Conservation (phyloP, 2,797 vertebrate species). For the Atherinosoma microstoma region DNA sequence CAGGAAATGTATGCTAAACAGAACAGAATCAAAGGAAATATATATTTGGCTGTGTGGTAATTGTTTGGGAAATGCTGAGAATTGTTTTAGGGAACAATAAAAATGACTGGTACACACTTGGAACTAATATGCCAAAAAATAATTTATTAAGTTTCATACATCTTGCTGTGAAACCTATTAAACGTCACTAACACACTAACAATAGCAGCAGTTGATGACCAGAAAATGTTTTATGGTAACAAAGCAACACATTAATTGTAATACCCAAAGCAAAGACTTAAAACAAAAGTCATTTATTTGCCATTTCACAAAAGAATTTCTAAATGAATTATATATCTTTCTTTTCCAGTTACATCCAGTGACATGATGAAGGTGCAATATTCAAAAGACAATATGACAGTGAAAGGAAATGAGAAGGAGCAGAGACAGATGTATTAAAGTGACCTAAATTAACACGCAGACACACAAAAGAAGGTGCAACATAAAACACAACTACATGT, state of each 20-base stretch:
- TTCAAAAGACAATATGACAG: slow-evolving; percentile 43
- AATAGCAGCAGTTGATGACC: slow-evolving; percentile 39
- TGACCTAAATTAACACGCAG: slow-evolving; percentile 39
- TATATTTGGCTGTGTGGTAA: slow-evolving; percentile 67
- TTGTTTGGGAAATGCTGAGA: slow-evolving; percentile 60
- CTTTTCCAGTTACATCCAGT: slow-evolving; percentile 55
- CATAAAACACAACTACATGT: slow-evolving; percentile 32
- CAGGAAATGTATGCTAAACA: slow-evolving; percentile 65
- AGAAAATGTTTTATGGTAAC: slow-evolving; percentile 36
- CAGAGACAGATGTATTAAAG: slow-evolving; percentile 24
- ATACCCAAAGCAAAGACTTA: slow-evolving; percentile 69
- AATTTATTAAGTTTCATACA: slow-evolving; percentile 54
- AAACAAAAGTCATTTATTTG: slow-evolving; percentile 46
- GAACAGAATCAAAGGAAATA: slow-evolving; percentile 61
- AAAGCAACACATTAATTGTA: slow-evolving; percentile 48
- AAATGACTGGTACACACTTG: slow-evolving; percentile 41
- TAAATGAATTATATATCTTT: slow-evolving; percentile 58
- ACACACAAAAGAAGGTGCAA: slow-evolving; percentile 18
- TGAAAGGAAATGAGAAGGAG: slow-evolving; percentile 32
- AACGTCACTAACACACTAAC: slow-evolving; percentile 56
- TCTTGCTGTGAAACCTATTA: slow-evolving; percentile 54
- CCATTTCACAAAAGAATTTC: slow-evolving; percentile 55
- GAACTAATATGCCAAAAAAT: slow-evolving; percentile 63
- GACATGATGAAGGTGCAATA: slow-evolving; percentile 71
- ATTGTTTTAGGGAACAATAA: neutral